A percentile compares a stretch with the other conserved stretches of the same genome.
These are phyloP conservation scores for Odontamblyopus lacepedii DNA, from an alignment of 2,797 vertebrate genomes.

Conservation along the genomic window DNA sequence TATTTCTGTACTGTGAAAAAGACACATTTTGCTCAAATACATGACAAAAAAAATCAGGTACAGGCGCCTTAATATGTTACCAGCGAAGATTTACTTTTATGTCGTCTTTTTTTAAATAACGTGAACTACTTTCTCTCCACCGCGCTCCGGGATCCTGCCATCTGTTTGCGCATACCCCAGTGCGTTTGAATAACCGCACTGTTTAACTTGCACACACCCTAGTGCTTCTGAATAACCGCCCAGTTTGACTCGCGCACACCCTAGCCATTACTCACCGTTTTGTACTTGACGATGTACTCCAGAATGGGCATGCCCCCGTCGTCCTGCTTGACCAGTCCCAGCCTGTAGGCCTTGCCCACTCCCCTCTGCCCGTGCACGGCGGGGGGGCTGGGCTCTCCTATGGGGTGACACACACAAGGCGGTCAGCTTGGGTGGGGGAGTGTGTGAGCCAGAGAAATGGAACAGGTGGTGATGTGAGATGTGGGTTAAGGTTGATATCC, in stretches of 20 bases:
- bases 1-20: no score
- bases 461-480: conserved; percentile 55
- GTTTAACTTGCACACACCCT: neutral
- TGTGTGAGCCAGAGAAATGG: conserved; percentile 1
- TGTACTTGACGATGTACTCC: conserved; percentile 97
- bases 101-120: no score
- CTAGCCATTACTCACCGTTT: conserved; percentile 85
- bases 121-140: no score
- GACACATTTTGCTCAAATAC: no score
- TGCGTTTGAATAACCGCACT: neutral
- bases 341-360: conserved; percentile 90
- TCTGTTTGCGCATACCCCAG: neutral
- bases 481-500: conserved; percentile 45
- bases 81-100: neutral
- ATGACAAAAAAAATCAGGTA: no score
- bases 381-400: conserved; percentile 96
- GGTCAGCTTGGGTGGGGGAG: neutral
- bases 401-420: conserved; percentile 2
- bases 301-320: conserved; percentile 98
- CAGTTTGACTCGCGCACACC: neutral
- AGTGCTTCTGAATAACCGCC: neutral
- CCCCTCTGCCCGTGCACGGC: conserved; percentile 93
- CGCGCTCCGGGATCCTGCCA: no score
- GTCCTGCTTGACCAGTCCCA: conserved; percentile 95
- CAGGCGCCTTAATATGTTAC: neutral